phyloP scores from a whole-genome alignment of 2,888 invertebrate species.

The Sphinx pinastri region DNA sequence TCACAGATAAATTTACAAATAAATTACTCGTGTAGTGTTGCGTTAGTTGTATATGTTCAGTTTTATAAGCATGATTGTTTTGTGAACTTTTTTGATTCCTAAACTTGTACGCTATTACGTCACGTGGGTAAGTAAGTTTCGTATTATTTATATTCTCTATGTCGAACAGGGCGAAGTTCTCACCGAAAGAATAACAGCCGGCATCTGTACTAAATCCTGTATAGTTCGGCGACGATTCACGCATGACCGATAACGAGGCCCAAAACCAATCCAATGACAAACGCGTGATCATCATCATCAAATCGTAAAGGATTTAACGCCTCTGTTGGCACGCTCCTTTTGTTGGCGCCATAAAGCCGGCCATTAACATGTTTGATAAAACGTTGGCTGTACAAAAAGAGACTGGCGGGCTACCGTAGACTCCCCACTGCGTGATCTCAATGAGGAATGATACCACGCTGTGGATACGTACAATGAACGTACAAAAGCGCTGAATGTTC shows the following conservation, averaged over 20 bases:
- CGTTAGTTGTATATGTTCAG: slow-evolving; percentile 67
- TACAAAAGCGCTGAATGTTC: slow-evolving; percentile 59
- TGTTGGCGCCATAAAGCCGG: slow-evolving; percentile 80
- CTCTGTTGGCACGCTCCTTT: slow-evolving; percentile 83
- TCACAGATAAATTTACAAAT: slow-evolving; percentile 83
- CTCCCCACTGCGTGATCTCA: slow-evolving; percentile 74
- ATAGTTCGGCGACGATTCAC: slow-evolving; percentile 40
- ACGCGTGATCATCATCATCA: slow-evolving; percentile 77
- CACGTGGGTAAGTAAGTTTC: slow-evolving; percentile 21
- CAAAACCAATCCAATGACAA: slow-evolving; percentile 72
- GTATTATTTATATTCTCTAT: background rate
- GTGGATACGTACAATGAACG: slow-evolving; percentile 60
- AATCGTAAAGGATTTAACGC: slow-evolving; percentile 85
- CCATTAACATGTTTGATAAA: slow-evolving; percentile 84
- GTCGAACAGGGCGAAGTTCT: background rate
- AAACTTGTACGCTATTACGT: slow-evolving; percentile 29
- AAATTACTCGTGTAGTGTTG: slow-evolving; percentile 62
- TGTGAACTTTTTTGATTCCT: slow-evolving; percentile 51
- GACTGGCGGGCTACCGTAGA: slow-evolving; percentile 74
- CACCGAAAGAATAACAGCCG: background rate
- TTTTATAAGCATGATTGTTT: slow-evolving; percentile 74
- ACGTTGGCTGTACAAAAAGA: slow-evolving; percentile 80
- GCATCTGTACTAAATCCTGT: slow-evolving; percentile 11
- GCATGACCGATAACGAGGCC: slow-evolving; percentile 58
- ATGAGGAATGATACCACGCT: slow-evolving; percentile 73